Conservation (phyloP, 2,113 vertebrate genomes). For the Sorex fumeus region DNA sequence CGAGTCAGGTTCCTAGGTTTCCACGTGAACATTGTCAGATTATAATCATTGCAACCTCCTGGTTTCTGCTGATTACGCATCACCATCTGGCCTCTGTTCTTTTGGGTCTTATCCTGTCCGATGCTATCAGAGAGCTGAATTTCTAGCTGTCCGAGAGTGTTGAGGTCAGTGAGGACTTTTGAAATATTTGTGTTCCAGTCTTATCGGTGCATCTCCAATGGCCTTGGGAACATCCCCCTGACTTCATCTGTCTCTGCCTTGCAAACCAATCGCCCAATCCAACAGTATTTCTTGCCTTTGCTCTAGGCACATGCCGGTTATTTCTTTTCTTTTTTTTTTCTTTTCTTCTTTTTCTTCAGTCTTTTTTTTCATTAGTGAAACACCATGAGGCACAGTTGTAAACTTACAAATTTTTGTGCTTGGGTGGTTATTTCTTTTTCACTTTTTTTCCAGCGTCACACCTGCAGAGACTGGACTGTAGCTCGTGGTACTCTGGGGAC, state of each 20-base stretch:
- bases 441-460: background rate
- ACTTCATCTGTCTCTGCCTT: background rate
- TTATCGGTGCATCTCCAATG: background rate
- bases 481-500: too few relatives aligned
- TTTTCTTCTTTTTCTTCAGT: too few relatives aligned
- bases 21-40: background rate
- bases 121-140: background rate
- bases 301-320: background rate
- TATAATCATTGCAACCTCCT: conserved; percentile 22
- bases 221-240: conserved; percentile 7
- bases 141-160: background rate
- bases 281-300: background rate
- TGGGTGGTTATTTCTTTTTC: background rate
- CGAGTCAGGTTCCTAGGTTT: background rate
- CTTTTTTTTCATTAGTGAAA: too few relatives aligned
- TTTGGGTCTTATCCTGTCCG: background rate
- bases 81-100: background rate
- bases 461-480: too few relatives aligned
- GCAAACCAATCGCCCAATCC: background rate
- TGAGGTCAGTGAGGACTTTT: too few relatives aligned
- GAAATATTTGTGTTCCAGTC: too few relatives aligned
- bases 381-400: too few relatives aligned
- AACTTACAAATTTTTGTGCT: too few relatives aligned
- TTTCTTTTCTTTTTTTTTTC: conserved; percentile 1
- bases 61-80: background rate